Evolutionary conservation across 2,888 invertebrate species (phyloP), one percentile per base, ranked within the genome.

Genomic region (Leucozona laternaria): DNA sequence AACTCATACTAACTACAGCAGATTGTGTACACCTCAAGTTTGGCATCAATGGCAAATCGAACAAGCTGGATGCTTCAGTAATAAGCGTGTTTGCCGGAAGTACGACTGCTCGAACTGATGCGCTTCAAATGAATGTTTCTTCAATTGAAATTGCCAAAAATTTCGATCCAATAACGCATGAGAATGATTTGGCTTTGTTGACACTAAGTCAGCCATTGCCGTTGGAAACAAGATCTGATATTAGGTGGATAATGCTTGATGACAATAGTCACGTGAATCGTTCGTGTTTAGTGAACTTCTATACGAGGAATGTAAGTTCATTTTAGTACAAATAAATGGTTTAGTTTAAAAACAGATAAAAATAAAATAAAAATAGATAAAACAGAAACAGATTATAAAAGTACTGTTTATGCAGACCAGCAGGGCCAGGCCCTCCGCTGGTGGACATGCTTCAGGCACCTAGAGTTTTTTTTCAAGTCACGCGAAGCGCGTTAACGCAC

Each of bases 221-320:
- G 4, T 57, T 90, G 58, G 87, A 88, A n/a, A 72, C 37, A 34
- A 79, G 90, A 50, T 72, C 80, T 0, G 90, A 90, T 58, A 88
- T 90, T n/a, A 81, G 84, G 76, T 90, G 90, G 90, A 89, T 90
- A 70, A 89, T 89, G 60, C 71, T 90, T 70, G 89, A 89, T 55
- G 90, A 89, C 70, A 87, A 88, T 22, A 76, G 75, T 11, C 66
- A 78, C 25, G 62, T 85, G 6, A 88, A 89, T 22, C 81, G 79
- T n/a, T 79, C 84, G 13, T 90, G 89, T 57, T 62, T 89, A 68
- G 88, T 88, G 6, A 89, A 89, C 58, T 90, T 89, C 58, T 88
- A 88, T 78, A 76, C 86, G n/a, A 75, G 85, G 60, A 89, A 83
- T 72, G 88, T 89, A 85, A 89, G 89, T 53, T 4, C 8, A 7